A percentile compares a stretch with the other conserved stretches of the same genome.
These are phyloP conservation scores for Microctonus aethiopoides DNA, from an alignment of 2,888 invertebrate species.

Conservation along the genomic window DNA sequence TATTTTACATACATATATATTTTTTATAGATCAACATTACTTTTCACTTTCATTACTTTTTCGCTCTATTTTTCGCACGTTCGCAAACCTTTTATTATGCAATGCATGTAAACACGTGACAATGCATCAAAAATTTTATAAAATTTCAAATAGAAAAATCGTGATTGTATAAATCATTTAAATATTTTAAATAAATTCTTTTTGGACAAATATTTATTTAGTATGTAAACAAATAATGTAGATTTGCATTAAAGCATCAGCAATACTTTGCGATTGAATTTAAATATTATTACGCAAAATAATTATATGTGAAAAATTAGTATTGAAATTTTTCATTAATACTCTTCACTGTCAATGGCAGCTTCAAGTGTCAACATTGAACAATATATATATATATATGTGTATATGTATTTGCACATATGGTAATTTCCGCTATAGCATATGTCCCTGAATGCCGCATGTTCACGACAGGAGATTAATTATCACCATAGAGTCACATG, in stretches of 20 bases:
- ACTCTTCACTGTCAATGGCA: slow-evolving; percentile 28
- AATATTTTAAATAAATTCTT: too few species aligned
- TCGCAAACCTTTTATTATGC: slow-evolving; percentile 3
- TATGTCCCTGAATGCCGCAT: slow-evolving; percentile 23
- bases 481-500: slow-evolving; percentile 26
- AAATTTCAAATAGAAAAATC: neutral
- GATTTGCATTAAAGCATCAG: too few species aligned
- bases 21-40: slow-evolving; percentile 6
- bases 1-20: slow-evolving; percentile 3
- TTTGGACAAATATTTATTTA: too few species aligned
- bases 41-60: slow-evolving; percentile 22
- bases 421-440: slow-evolving; percentile 32
- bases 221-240: too few species aligned
- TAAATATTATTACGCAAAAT: too few species aligned
- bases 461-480: slow-evolving; percentile 31
- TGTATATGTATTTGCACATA: slow-evolving; percentile 17
- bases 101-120: neutral
- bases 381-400: slow-evolving; percentile 27
- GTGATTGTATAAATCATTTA: neutral
- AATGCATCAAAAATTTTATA: neutral
- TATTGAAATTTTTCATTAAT: slow-evolving; percentile 16
- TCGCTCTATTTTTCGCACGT: neutral
- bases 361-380: slow-evolving; percentile 22
- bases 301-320: too few species aligned
- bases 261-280: too few species aligned